Conservation (phyloP, 2,888 invertebrate species). For the Andrena dorsata region DNA sequence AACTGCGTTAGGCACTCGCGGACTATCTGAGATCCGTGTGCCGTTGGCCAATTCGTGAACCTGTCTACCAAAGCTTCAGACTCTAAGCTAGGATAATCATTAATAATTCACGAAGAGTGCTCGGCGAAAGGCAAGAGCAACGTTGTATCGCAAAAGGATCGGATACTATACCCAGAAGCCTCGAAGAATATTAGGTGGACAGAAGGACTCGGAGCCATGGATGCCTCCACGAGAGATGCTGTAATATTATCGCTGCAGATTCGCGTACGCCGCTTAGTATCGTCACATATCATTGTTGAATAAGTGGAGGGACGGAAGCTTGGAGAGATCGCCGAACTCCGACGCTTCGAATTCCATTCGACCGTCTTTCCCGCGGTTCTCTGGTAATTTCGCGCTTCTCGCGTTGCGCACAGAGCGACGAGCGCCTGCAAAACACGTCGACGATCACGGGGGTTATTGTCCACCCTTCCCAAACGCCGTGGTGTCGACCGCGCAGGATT, state of each 20-base stretch:
- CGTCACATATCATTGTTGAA: slow-evolving; percentile 62
- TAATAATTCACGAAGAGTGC: not conserved
- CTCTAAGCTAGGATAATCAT: not conserved
- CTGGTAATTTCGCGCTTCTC: not conserved
- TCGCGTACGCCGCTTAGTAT: slow-evolving; percentile 36
- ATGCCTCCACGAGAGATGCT: not conserved
- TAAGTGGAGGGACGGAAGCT: not conserved
- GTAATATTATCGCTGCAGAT: slow-evolving; percentile 40
- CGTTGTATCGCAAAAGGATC: not conserved
- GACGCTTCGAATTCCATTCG: not conserved
- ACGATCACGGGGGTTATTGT: not conserved
- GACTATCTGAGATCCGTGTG: not conserved
- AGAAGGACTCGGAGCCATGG: not conserved
- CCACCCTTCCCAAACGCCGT: not conserved
- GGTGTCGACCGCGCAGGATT: not conserved
- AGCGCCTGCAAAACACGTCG: not conserved
- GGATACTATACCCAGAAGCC: not conserved
- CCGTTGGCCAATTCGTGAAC: not conserved
- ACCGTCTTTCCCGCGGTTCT: not conserved
- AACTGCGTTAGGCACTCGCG: not conserved
- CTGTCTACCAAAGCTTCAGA: not conserved
- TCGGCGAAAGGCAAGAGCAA: not conserved
- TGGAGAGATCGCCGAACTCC: not conserved
- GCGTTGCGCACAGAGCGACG: not conserved
- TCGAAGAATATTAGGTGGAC: not conserved